A percentile compares a stretch with the other conserved stretches of the same genome.
Conservation (phyloP, 2,113 vertebrate species). For the Xyrauchen texanus region DNA sequence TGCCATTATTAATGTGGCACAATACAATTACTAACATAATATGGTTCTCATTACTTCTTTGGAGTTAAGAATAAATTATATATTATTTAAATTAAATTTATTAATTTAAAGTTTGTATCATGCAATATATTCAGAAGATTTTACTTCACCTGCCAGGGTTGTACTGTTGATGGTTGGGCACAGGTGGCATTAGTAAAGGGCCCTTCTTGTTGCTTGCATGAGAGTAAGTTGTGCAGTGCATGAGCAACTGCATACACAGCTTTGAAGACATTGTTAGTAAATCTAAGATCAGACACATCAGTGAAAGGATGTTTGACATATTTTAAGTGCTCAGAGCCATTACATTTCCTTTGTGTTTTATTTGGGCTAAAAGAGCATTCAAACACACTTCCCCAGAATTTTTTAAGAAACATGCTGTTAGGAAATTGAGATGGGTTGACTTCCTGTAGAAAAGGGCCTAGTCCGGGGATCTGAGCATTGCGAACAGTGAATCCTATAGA, state of each 20-base stretch:
- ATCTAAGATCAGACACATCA: constrained; percentile 67
- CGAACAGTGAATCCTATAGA: too few relatives aligned
- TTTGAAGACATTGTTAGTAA: constrained; percentile 70
- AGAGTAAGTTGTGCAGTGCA: constrained; percentile 55
- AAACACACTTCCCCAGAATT: constrained; percentile 76
- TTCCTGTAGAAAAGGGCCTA: too few relatives aligned
- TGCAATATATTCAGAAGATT: too few relatives aligned
- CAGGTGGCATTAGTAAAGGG: constrained; percentile 46
- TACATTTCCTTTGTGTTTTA: constrained; percentile 59
- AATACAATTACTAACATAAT: too few relatives aligned
- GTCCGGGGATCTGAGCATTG: too few relatives aligned
- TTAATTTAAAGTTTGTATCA: too few relatives aligned
- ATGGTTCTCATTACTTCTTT: too few relatives aligned
- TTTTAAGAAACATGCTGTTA: constrained; percentile 67
- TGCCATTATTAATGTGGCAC: too few relatives aligned
- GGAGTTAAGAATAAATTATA: not conserved
- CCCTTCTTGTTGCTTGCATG: constrained; percentile 33
- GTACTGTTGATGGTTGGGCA: constrained; percentile 13
- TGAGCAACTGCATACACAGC: constrained; percentile 71
- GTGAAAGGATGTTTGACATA: constrained; percentile 64
- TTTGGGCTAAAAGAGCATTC: constrained; percentile 62
- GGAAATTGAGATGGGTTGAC: too few relatives aligned
- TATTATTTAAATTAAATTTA: too few relatives aligned
- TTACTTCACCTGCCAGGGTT: constrained; percentile 49
- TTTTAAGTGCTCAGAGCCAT: constrained; percentile 67